Conservation (phyloP, 2,797 vertebrate genomes). For the Oophaga sylvatica region DNA sequence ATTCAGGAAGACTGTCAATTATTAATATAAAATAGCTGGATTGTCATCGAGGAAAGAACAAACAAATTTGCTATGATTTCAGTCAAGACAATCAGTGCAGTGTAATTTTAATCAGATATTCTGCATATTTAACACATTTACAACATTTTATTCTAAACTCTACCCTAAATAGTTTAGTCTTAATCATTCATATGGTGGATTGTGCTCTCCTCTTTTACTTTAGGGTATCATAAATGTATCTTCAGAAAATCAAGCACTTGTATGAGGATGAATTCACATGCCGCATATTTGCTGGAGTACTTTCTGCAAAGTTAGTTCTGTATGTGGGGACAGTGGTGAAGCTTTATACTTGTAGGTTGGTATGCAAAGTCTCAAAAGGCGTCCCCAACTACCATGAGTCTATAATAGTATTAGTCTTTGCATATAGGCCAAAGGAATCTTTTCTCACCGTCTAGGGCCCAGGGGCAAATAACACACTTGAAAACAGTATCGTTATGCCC, state of each 20-base stretch:
- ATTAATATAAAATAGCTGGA: background rate
- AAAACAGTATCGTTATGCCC: no score
- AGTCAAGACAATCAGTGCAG: constrained; percentile 25
- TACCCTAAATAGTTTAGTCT: background rate
- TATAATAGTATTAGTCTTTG: no score
- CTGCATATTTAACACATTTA: constrained; percentile 4
- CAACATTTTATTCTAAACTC: background rate
- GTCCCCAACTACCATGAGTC: no score
- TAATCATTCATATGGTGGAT: background rate
- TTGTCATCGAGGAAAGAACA: background rate
- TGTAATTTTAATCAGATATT: constrained; percentile 41
- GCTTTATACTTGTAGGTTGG: no score
- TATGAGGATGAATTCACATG: no score
- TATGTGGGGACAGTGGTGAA: no score
- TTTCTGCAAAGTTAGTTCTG: no score
- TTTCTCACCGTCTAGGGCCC: no score
- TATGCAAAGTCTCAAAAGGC: no score
- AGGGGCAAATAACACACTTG: no score
- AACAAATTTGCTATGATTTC: background rate
- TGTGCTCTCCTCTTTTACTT: background rate
- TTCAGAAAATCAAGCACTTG: background rate
- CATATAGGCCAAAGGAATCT: no score
- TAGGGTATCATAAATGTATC: background rate
- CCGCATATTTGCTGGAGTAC: no score
- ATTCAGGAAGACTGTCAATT: background rate